Conservation (phyloP, 2,113 vertebrate genomes). For the Nematolebias whitei region DNA sequence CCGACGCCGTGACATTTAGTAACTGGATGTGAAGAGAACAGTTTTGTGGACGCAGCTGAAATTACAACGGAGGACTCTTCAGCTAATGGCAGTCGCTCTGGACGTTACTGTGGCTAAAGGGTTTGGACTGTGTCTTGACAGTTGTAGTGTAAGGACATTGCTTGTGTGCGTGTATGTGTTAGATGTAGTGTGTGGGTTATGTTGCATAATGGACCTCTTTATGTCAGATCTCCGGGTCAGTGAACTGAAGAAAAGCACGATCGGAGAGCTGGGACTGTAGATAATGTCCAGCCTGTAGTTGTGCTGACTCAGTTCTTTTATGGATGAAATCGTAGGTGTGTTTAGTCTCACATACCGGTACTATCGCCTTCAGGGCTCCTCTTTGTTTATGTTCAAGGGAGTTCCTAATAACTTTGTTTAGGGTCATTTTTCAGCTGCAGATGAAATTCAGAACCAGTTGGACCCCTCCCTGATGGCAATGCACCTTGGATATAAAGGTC, state of each 20-base stretch:
- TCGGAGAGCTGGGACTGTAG: background rate
- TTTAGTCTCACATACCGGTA: background rate
- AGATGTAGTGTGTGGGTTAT: background rate
- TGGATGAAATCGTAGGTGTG: background rate
- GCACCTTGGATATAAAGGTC: too few relatives aligned
- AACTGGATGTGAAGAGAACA: background rate
- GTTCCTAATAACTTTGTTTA: too few relatives aligned
- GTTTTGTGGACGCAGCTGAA: background rate
- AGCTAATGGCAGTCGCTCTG: background rate
- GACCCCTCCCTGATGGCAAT: too few relatives aligned
- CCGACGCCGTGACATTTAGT: background rate
- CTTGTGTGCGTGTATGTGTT: background rate
- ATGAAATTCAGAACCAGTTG: too few relatives aligned
- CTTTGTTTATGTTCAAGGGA: too few relatives aligned
- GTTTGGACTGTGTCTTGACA: background rate
- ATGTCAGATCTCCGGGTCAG: background rate
- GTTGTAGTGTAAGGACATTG: background rate
- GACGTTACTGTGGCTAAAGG: background rate
- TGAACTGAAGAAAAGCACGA: background rate
- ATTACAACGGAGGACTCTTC: constrained; percentile 1
- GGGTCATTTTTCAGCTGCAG: too few relatives aligned
- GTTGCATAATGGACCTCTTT: background rate
- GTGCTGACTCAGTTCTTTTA: background rate
- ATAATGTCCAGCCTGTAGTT: background rate
- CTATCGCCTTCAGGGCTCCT: background rate